Base-by-base conservation (phyloP, 2,888 invertebrate species). In the Cryptophagus acutangulus region DNA sequence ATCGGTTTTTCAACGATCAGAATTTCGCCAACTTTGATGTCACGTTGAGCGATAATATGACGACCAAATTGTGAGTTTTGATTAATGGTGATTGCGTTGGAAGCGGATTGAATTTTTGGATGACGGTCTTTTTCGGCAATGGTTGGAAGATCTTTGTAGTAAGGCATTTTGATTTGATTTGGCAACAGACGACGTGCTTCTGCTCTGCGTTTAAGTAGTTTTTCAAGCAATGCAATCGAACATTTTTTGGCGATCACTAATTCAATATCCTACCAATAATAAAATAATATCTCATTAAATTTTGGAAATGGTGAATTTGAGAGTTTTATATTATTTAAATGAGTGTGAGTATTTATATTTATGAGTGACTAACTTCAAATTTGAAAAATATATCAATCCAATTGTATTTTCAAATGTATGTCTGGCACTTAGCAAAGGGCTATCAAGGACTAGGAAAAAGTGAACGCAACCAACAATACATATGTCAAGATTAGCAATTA, bases 1-100 rank as follows among this genome's bases (percentile, higher is more conserved):
- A 82, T 91, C 0, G 91, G 85, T 40, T 81, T 43, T 66, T 94
- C 94, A 31, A 83, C 71, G 1, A 79, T 81, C 24, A 94, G 63
- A 3, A 90, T 69, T 63, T 91, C 88, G 33, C 88, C 88, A 1
- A 84, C 78, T 49, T 71, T 63, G 41, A 89, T 78, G 58, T 83
- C 75, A 43, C 75, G 74, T 13, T 73, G 76, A 1, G 87, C 83
- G 35, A 82, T 69, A 2, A 91, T 71, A 63, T 81, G 82, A 30
- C 89, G 74, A 0, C 90, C 90, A 67, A 79, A 75, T 17, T 73
- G 70, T 33, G 75, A 54, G 17, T 69, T 73, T 43, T 73, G 73
- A 9, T 75, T 68, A 40, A 86, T 71, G 56, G 74, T 70, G 18
- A 88, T 59, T 47, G 80, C 78, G 34, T 76, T 69, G 14, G 81